Evolutionary conservation across 2,113 vertebrate genomes (phyloP).

Genomic region (Casuarius casuarius): DNA sequence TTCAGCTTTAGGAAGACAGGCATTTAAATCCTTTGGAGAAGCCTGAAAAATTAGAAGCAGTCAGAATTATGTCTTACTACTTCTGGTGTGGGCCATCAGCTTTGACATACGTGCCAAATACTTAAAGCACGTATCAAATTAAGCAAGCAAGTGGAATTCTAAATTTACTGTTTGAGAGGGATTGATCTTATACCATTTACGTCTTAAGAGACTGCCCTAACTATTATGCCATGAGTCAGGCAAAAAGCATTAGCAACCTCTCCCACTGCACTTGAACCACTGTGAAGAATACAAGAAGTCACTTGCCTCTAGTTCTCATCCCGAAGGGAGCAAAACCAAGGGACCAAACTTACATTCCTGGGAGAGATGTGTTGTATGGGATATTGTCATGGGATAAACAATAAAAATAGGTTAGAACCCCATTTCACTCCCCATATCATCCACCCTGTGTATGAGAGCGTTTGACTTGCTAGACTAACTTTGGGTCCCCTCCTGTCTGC

Average conservation of each 20-base stretch:
- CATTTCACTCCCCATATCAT: neutral
- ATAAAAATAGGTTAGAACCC: neutral
- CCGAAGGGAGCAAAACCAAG: neutral
- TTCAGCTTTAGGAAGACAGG: conserved; percentile 50
- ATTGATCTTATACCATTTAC: neutral
- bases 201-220: neutral
- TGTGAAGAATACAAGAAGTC: accelerated
- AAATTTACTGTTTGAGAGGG: neutral
- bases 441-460: neutral
- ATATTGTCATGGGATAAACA: neutral
- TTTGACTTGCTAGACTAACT: neutral
- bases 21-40: conserved; percentile 60
- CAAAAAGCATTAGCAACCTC: neutral
- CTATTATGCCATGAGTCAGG: accelerated
- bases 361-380: neutral
- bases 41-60: conserved; percentile 50
- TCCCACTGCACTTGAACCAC: neutral
- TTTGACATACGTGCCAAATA: neutral
- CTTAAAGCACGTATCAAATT: neutral
- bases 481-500: neutral
- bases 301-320: neutral
- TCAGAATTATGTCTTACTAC: conserved; percentile 28
- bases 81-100: neutral
- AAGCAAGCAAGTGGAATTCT: neutral
- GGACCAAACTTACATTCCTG: neutral